Evolutionary conservation across 2,113 vertebrate genomes (phyloP).

Genomic region (Pardalotus punctatus): DNA sequence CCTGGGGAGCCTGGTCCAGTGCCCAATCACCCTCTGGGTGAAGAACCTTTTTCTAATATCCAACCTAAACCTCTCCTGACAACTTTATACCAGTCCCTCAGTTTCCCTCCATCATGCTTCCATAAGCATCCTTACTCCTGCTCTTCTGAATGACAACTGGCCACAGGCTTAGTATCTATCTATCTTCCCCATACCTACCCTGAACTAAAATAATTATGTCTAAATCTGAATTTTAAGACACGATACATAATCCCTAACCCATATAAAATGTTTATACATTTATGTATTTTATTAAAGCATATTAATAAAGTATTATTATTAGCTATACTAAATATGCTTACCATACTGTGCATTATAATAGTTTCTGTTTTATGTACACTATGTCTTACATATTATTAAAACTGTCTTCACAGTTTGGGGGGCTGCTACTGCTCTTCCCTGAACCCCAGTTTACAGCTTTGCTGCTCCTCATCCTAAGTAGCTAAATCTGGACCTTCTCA

Average conservation of each 20-base stretch:
- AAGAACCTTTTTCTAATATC: neutral
- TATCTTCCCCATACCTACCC: neutral
- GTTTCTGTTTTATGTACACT: neutral
- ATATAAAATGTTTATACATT: neutral
- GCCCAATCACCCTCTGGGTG: neutral
- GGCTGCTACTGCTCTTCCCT: neutral
- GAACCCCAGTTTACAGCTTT: neutral
- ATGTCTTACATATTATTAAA: neutral
- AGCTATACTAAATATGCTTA: neutral
- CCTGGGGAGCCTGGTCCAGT: neutral
- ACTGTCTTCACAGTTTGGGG: neutral
- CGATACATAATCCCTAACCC: neutral
- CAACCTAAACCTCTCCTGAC: neutral
- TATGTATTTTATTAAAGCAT: neutral
- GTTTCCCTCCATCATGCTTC: neutral
- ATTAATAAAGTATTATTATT: neutral
- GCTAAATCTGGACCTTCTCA: neutral
- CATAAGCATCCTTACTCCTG: neutral
- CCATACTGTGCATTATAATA: neutral
- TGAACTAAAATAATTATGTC: neutral
- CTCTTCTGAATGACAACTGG: neutral
- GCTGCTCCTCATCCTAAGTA: neutral
- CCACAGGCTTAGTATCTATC: neutral
- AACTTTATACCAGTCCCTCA: neutral
- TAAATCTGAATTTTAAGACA: neutral